These are phyloP conservation scores for Reticulitermes lucifugus DNA, from an alignment of 2,888 invertebrate species.

Conservation along the genomic window DNA sequence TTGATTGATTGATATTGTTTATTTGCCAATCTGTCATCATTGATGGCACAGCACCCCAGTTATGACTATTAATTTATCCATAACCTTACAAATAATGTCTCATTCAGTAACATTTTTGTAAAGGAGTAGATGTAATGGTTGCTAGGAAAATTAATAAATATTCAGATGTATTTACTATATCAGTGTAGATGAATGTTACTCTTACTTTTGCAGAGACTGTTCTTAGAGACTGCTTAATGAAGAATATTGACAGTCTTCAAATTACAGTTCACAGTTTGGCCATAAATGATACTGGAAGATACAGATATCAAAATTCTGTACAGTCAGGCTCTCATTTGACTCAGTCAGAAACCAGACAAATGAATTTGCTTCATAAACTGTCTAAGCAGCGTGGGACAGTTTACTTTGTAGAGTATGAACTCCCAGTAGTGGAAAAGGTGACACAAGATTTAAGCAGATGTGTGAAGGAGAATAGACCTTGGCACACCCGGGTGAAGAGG, in stretches of 20 bases:
- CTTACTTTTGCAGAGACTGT: neutral
- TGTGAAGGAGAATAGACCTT: neutral
- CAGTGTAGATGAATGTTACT: too few relatives aligned
- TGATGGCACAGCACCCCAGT: too few relatives aligned
- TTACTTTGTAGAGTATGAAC: neutral
- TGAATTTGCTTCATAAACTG: neutral
- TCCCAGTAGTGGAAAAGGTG: neutral
- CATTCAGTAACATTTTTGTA: too few relatives aligned
- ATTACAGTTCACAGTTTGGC: neutral
- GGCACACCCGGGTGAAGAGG: neutral
- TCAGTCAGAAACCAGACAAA: neutral
- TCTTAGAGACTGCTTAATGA: neutral
- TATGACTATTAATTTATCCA: too few relatives aligned
- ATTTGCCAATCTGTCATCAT: too few relatives aligned
- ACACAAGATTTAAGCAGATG: neutral
- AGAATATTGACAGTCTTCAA: neutral
- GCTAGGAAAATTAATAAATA: too few relatives aligned
- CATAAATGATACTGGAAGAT: neutral
- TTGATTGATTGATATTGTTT: too few relatives aligned
- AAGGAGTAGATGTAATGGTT: too few relatives aligned
- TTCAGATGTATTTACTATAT: too few relatives aligned
- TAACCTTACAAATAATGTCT: too few relatives aligned
- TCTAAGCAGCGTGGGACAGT: neutral
- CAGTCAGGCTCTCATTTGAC: neutral
- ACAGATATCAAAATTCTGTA: neutral